Conservation (phyloP, 2,113 vertebrate species). For the Lichenostomus cassidix region DNA sequence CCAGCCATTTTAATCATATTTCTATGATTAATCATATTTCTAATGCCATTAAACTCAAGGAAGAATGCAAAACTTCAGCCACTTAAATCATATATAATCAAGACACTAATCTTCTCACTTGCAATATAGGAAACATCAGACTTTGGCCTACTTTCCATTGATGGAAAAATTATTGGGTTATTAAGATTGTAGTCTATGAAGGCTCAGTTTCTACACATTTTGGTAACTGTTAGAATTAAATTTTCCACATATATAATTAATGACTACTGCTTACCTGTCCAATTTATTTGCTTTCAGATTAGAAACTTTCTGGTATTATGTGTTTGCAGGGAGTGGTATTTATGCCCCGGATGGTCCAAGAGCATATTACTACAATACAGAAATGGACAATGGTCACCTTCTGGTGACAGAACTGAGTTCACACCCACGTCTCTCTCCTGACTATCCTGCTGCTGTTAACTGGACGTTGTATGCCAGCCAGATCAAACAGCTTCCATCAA, state of each 20-base stretch:
- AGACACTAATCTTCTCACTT: neutral
- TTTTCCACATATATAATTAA: neutral
- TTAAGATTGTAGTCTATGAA: neutral
- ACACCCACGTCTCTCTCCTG: neutral
- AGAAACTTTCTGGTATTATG: neutral
- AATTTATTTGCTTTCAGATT: neutral
- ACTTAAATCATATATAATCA: neutral
- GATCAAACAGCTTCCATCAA: neutral
- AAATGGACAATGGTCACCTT: slow-evolving; percentile 48
- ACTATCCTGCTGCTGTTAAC: neutral
- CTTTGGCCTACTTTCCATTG: neutral
- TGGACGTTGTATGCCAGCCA: slow-evolving; percentile 38
- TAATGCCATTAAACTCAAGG: neutral
- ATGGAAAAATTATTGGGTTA: neutral
- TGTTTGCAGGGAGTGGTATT: slow-evolving; percentile 44
- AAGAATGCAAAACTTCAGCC: neutral
- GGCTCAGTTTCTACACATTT: neutral
- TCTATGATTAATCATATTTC: too few species aligned
- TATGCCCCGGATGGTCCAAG: neutral
- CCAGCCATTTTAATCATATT: neutral
- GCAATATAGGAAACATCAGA: neutral
- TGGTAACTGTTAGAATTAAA: neutral
- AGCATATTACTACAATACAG: slow-evolving; percentile 51
- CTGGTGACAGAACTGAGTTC: slow-evolving; percentile 38
- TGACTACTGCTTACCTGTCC: neutral